Percentiles rank a stretch among this genome's conserved stretches.
Conservation (phyloP, 2,113 vertebrate species). For the Corythoichthys haematopterus region DNA sequence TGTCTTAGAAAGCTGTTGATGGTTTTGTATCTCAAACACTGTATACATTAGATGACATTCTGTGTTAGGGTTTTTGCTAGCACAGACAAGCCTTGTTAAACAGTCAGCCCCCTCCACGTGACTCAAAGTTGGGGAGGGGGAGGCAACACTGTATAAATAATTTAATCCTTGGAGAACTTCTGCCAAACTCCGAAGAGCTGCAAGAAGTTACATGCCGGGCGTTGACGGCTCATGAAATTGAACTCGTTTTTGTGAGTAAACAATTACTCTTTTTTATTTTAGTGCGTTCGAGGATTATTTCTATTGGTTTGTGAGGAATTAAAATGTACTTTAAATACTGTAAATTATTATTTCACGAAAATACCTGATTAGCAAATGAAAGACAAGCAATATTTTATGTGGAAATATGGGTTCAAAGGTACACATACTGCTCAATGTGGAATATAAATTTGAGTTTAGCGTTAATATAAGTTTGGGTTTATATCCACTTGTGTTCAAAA, state of each 20-base stretch:
- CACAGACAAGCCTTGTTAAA: constrained; percentile 16
- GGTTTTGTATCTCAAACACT: neutral
- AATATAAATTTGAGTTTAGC: too few relatives aligned
- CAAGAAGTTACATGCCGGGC: neutral
- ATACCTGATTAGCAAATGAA: neutral
- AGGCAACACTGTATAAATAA: constrained; percentile 53
- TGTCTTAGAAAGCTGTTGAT: neutral
- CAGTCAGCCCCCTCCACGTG: constrained; percentile 38
- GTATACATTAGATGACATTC: neutral
- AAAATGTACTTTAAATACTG: constrained; percentile 2
- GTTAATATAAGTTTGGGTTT: too few relatives aligned
- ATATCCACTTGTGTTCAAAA: too few relatives aligned
- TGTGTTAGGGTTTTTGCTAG: constrained; percentile 9
- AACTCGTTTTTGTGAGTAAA: constrained; percentile 45
- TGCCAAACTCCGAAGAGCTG: constrained; percentile 32
- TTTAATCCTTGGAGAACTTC: constrained; percentile 6
- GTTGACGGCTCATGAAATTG: constrained; percentile 11
- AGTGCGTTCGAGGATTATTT: neutral
- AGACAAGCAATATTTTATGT: neutral
- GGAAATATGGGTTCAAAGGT: too few relatives aligned
- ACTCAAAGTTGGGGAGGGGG: constrained; percentile 25
- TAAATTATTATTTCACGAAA: neutral
- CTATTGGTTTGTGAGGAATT: neutral
- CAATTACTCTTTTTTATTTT: neutral
- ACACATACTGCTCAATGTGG: too few relatives aligned